Base-by-base conservation (phyloP, 2,797 vertebrate genomes). In the Parotocinclus haroldoi region DNA sequence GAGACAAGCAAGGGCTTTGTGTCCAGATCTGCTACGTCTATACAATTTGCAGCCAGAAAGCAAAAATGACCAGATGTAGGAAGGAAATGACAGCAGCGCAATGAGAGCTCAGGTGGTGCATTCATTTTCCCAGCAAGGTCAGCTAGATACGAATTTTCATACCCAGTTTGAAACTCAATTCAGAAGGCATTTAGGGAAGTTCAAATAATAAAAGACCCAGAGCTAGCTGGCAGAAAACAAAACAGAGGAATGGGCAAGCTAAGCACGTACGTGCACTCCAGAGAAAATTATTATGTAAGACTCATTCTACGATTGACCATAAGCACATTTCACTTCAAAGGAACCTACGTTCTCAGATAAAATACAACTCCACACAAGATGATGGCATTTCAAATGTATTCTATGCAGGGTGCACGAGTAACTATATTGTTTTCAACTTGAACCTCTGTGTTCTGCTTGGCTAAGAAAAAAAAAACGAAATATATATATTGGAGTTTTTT, bases 1-100 rank as follows among this genome's bases (percentile, higher is more conserved):
- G 67, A 66, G 58, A 77, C 69, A 74, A 76, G 54, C 56, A 61
- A 39, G 37, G 42, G 52, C 68, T 72, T 79, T 74, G 66, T 74
- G 68, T 45, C 51, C 72, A 63, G 57, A 59, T 65, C 50, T 19
- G 18, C 17, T 62, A 52, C 11, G 56, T 69, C 66, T 48, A 37
- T 72, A 52, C 48, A 61, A 65, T 73, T 70, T 71, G 58, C 76
- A 63, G 61, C 70, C 69, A 75, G 60, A 40, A 50, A 18, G 53
- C 19, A 52, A 57, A 66, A 62, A 70, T 18, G 4, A 55, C 45
- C 64, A 39, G 17, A 68, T 44, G 19, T 68, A 50, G 45, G 49
- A 66, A n/a, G 56, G 55, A 71, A 68, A 75, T 68, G 74, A 76
- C 57, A 62, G 63, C 57, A 56, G 0, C 40, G 52, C 60, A 61